A percentile compares a stretch with the other conserved stretches of the same genome.
Evolutionary conservation across 1,140 invertebrate genomes (phyloP).

Genomic region (Penaeus vannamei): DNA sequence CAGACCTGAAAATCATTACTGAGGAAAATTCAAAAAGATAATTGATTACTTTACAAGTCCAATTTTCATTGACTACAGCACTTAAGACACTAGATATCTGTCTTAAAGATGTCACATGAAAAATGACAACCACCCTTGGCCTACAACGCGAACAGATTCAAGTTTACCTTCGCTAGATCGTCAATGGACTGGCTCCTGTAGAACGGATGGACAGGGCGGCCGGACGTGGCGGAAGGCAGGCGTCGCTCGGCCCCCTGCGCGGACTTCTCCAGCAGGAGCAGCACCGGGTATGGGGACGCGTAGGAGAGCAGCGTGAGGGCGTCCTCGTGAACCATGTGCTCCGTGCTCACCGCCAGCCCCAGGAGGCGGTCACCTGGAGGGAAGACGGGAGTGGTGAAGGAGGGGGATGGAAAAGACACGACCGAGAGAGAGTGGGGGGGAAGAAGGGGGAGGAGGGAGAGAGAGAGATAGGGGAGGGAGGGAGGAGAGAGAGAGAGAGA

Average conservation of each 20-base stretch:
- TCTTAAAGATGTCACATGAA: no score
- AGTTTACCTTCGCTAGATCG: constrained; percentile 75
- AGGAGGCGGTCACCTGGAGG: constrained; percentile 87
- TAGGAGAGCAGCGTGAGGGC: constrained; percentile 90
- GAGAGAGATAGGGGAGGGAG: no score
- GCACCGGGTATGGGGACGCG: constrained; percentile 91
- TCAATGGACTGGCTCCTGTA: constrained; percentile 81
- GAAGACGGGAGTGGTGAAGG: constrained; percentile 26
- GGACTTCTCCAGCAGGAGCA: constrained; percentile 78
- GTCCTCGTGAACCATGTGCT: constrained; percentile 91
- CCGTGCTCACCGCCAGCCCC: constrained; percentile 87
- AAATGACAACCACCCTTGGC: neutral
- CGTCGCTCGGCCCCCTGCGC: constrained; percentile 74
- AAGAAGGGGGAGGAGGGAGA: neutral
- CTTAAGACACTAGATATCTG: no score
- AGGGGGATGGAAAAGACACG: neutral
- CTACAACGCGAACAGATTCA: neutral
- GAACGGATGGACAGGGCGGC: constrained; percentile 78
- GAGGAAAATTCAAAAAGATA: no score
- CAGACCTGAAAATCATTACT: no score
- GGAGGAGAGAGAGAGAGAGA: no score
- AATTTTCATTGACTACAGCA: no score
- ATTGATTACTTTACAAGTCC: no score
- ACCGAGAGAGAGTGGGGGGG: neutral
- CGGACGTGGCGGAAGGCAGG: constrained; percentile 70